Base-by-base conservation (phyloP, 2,888 invertebrate genomes). In the Dryocosmus kuriphilus region DNA sequence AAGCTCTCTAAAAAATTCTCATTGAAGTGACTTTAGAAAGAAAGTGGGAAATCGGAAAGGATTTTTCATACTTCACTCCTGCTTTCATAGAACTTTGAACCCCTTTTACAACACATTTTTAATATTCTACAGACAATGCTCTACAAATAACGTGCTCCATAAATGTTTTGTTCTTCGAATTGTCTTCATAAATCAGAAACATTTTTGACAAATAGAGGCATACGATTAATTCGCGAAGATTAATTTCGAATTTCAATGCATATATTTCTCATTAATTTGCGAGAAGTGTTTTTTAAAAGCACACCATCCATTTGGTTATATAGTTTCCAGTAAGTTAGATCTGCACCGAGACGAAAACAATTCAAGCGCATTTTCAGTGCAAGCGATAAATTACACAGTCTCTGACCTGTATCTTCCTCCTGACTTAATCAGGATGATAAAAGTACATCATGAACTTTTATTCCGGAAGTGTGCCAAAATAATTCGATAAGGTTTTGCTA, bases 401-500 rank as follows among this genome's bases (percentile, higher is more conserved):
- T 60, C 27, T 60, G 60, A 60, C 60, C 60, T 60, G 60, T 60
- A 60, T 60, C 60, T 60, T 60, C 7, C 60, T 60, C 27, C 27
- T 16, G 60, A 60, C 60, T 60, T 60, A 60, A 60, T 60, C 60
- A 60, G 60, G 60, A 60, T 60, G 60, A 60, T 60, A 60, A 60
- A 27, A 60, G 24, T 27, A 60, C 60, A 60, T 60, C 60, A 27
- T 60, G 60, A 60, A 27, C 60, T 60, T 27, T 60, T 60, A 60
- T 60, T 60, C 27, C 60, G 27, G 60, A 60, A 24, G 27, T 60
- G 60, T 60, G 60, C 60, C 60, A 60, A 60, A 60, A 60, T 60
- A 60, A 60, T 60, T 60, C 60, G 24, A 60, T 60, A 27, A 60
- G 60, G 16, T 60, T 24, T 57, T 24, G 4, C 14, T 57, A 27